Evolutionary conservation across 2,113 vertebrate genomes (phyloP), one percentile per base, ranked within the genome.

Genomic region (Columbina picui): DNA sequence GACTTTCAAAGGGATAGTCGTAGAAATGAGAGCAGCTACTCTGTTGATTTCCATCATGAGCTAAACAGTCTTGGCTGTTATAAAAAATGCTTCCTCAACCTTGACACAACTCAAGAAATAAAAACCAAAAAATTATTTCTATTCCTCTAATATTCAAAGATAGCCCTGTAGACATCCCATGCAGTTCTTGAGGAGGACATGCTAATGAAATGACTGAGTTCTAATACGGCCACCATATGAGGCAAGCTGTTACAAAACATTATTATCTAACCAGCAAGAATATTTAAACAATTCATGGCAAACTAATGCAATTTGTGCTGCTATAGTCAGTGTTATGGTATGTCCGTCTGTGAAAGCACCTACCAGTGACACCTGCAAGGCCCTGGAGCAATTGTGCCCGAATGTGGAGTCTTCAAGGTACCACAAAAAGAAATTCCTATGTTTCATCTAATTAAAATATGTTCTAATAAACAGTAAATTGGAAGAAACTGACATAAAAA

Each of bases 121-220:
- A 69, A 90, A 6, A 41, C 47, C 10, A 32, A 32, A 55, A 25
- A 11, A 60, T 78, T n/a, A 60, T 74, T 95, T 71, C 34, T 19
- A 69, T 75, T 80, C 12, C 41, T 93, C 91, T 76, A 75, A 43
- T 68, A 96, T 53, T 73, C 70, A 92, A 0, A 34, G 32, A 73
- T 73, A 94, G 11, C 17, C 19, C 16, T 89, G 82, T 60, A 90
- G 41, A 90, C 41, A 95, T 91, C 43, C 57, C 77, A 26, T 64
- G 71, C 73, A 87, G 26, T 45, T 91, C 70, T 89, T 87, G 78
- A 84, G 50, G 90, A 57, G 32, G 53, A 87, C 61, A 68, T 1
- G 7, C 8, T 23, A 78, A 95, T n/a, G 50, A 75, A 96, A 95
- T 57, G 5, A 84, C 65, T 89, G 89, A 96, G 89, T 95, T 95